Percentiles rank a stretch among this genome's conserved stretches.
Conservation (phyloP, 2,113 vertebrate species). For the Hippocampus comes region DNA sequence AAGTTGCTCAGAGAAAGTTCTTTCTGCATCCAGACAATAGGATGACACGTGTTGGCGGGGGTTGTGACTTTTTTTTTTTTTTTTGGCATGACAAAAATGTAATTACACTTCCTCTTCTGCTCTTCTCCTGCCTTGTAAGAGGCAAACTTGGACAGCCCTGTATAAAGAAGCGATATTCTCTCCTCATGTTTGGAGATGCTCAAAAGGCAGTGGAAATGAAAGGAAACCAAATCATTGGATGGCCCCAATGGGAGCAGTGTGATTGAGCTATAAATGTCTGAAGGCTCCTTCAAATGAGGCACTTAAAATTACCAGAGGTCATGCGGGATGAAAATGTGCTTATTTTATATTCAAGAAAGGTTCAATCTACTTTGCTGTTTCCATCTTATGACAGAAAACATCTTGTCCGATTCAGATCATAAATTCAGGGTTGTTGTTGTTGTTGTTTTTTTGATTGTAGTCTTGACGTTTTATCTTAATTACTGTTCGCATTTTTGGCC, state of each 20-base stretch:
- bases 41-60: not conserved
- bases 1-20: not conserved
- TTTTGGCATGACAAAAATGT: not conserved
- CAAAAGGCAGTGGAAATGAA: not conserved
- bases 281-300: constrained; percentile 56
- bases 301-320: constrained; percentile 43
- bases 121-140: not conserved
- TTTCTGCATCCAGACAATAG: not conserved
- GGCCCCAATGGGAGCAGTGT: not conserved
- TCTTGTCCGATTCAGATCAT: not conserved
- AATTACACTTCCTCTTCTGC: not conserved
- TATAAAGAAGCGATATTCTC: not conserved
- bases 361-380: constrained; percentile 20
- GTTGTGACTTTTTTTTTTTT: not conserved
- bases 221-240: not conserved
- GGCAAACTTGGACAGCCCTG: not conserved
- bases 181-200: not conserved
- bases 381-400: constrained; percentile 12
- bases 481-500: not conserved
- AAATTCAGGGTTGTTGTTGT: not conserved
- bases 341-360: constrained; percentile 53
- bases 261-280: not conserved
- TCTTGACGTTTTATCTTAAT: not conserved
- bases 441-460: not conserved
- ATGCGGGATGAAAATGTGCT: constrained; percentile 28